Base-by-base conservation (phyloP, 2,113 vertebrate genomes). In the Eptatretus burgeri region DNA sequence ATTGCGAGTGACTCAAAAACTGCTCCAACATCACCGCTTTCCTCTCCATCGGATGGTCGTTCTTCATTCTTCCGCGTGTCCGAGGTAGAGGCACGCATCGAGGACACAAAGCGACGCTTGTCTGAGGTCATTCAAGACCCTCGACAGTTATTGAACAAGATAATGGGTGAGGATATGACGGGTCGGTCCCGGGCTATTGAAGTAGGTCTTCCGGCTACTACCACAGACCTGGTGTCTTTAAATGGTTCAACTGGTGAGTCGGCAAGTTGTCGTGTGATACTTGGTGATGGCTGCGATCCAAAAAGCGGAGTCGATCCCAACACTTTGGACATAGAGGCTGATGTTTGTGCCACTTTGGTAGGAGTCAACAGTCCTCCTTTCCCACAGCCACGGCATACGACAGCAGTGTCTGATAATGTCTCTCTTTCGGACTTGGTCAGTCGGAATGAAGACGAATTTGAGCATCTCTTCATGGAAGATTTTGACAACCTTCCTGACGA, bases 71-170 rank as follows among this genome's bases (percentile, higher is more conserved):
- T 98, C 71, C 95, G 89, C 76, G 88, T 98, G 68, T 80, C 87
- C 65, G 91, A 98, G 74, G 85, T 98, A 75, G 91, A 98, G 73
- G 86, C 91, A 62, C 83, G 79, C 70, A 94, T 98, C 13, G 91
- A 98, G 74, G 89, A 98, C 74, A 98, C 91, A 16, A 89, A 78
- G 68, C 76, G 91, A 18, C 81, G 91, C 67, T 77, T 98, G 67
- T 98, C 91, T 0, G 91, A 98, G 74, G 91, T 93, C 10, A 98
- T 98, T 71, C 87, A 80, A 10, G 91, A 98, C 68, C 91, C 87
- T 69, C 74, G 95, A 68, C 88, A 87, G 75, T 82, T 96, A 69
- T 81, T 98, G 63, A 96, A 85, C 70, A 98, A 98, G 75, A 86
- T 96, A 64, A 98, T 98, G 67, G 85, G 89, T 13, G 91, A 95